phyloP scores from a whole-genome alignment of 2,888 invertebrate genomes.

The Lamellibrachia satsuma region DNA sequence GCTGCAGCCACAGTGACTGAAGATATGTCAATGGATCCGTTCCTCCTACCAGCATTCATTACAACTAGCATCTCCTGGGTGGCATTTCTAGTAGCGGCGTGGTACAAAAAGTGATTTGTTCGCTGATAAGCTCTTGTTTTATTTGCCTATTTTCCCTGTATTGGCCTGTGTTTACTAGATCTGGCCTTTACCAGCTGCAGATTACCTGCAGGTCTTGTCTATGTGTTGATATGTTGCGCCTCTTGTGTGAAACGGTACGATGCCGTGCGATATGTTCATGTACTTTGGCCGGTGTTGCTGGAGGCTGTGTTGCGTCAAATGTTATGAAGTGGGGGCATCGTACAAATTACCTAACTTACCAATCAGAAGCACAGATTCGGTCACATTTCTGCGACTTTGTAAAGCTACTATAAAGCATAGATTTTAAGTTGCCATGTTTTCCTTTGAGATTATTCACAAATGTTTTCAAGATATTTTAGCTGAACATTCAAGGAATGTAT shows the following conservation, averaged over 20 bases:
- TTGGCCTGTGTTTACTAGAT: neutral
- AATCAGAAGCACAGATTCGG: neutral
- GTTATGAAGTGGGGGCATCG: neutral
- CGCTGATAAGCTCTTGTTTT: conserved; percentile 3
- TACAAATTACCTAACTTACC: neutral
- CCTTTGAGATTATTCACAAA: too few relatives aligned
- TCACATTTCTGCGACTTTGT: too few relatives aligned
- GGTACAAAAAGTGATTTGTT: neutral
- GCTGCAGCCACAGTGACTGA: neutral
- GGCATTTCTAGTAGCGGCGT: neutral
- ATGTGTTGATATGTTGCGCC: conserved; percentile 5
- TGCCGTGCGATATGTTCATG: neutral
- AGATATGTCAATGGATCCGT: neutral
- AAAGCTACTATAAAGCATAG: too few relatives aligned
- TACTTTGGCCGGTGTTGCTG: neutral
- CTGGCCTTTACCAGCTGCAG: neutral
- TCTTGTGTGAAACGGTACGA: neutral
- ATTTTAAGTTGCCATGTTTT: too few relatives aligned
- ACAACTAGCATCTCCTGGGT: neutral
- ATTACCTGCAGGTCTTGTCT: neutral
- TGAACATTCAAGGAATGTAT: too few relatives aligned
- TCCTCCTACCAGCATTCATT: neutral
- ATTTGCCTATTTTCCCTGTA: conserved; percentile 9
- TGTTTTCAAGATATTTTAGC: too few relatives aligned
- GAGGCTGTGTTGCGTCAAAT: neutral